Percentiles rank a stretch among this genome's conserved stretches.
Evolutionary conservation across 2,888 invertebrate genomes (phyloP).

Genomic region (Chloroclystis v-ata): DNA sequence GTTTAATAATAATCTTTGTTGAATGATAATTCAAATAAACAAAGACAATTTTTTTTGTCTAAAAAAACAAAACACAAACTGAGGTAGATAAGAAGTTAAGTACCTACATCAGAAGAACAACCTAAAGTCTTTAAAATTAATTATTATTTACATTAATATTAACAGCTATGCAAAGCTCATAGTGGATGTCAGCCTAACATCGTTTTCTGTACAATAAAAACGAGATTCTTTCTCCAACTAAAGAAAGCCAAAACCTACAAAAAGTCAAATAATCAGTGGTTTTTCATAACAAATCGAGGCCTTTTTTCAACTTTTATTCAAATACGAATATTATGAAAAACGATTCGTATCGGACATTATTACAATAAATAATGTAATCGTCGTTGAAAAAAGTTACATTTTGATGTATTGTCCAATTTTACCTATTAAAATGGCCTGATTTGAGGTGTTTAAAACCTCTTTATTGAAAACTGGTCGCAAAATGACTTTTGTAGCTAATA

Average conservation of each 20-base stretch:
- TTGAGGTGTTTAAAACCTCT: too few species aligned
- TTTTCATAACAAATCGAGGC: slow-evolving; percentile 6
- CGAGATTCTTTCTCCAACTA: slow-evolving; percentile 6
- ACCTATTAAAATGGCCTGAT: too few species aligned
- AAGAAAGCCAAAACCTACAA: slow-evolving; percentile 2
- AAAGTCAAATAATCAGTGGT: slow-evolving; percentile 9
- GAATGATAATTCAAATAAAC: too few species aligned
- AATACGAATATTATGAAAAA: too few species aligned
- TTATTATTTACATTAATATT: slow-evolving; percentile 13
- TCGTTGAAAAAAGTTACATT: too few species aligned
- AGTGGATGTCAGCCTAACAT: slow-evolving; percentile 30
- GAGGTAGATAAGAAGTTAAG: slow-evolving; percentile 53
- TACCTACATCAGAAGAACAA: slow-evolving; percentile 23
- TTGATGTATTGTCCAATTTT: too few species aligned
- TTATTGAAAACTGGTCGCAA: too few species aligned
- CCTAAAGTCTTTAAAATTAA: slow-evolving; percentile 13
- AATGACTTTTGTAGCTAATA: too few species aligned
- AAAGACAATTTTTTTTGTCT: background rate
- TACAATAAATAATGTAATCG: too few species aligned
- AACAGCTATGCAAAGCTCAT: slow-evolving; percentile 36
- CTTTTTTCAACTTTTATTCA: slow-evolving; percentile 15
- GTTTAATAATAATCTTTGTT: too few species aligned
- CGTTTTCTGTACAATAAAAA: slow-evolving; percentile 5
- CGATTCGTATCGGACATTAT: too few species aligned
- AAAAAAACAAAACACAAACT: slow-evolving; percentile 25